Percentiles rank a stretch among this genome's conserved stretches.
Conservation (phyloP, 2,888 invertebrate species). For the Parnassius glacialis region DNA sequence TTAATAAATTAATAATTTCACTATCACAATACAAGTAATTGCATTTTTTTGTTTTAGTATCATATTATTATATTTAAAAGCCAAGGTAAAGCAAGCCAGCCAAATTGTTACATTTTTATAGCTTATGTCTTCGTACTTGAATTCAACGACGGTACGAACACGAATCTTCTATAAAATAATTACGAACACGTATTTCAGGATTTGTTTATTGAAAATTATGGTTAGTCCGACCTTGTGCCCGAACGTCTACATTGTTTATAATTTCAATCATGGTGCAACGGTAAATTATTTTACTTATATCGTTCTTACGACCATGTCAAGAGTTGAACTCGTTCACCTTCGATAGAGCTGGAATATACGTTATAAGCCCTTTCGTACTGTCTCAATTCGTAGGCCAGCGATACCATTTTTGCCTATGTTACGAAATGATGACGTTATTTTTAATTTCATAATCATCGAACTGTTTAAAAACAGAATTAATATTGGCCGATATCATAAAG, state of each 20-base stretch:
- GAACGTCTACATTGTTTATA: conserved; percentile 53
- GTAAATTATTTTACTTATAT: conserved; percentile 56
- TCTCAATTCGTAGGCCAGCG: conserved; percentile 17
- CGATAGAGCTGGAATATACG: conserved; percentile 4
- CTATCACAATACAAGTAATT: too few relatives aligned
- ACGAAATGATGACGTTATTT: conserved; percentile 25
- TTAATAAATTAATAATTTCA: too few relatives aligned
- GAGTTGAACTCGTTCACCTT: conserved; percentile 25
- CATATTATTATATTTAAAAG: too few relatives aligned
- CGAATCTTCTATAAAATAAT: conserved; percentile 15
- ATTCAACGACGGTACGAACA: not conserved
- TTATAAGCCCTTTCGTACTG: conserved; percentile 1
- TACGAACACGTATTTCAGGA: conserved; percentile 26
- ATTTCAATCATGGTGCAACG: conserved; percentile 56
- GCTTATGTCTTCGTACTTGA: too few relatives aligned
- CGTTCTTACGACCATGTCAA: conserved; percentile 50
- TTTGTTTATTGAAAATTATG: conserved; percentile 47
- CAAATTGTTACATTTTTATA: too few relatives aligned
- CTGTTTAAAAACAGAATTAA: too few relatives aligned
- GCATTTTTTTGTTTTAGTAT: too few relatives aligned
- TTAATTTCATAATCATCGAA: not conserved
- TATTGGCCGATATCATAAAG: too few relatives aligned
- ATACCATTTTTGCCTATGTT: conserved; percentile 28
- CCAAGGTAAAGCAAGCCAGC: too few relatives aligned
- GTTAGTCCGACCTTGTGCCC: conserved; percentile 52